Conservation (phyloP, 2,888 invertebrate species). For the Xanthorhoe spadicearia region DNA sequence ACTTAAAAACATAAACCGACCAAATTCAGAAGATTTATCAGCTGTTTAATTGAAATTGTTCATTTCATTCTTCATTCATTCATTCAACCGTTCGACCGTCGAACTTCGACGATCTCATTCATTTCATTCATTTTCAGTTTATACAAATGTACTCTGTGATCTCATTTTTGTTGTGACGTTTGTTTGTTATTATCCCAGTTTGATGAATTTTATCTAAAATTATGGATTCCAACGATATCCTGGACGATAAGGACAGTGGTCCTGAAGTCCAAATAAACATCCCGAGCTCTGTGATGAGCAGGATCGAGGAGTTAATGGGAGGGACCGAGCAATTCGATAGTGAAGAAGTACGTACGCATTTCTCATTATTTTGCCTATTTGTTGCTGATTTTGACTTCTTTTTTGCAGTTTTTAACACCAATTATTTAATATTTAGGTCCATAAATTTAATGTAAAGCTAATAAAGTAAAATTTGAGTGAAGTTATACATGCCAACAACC, state of each 20-base stretch:
- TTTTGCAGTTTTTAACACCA: not conserved
- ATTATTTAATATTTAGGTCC: not conserved
- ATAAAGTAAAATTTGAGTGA: not conserved
- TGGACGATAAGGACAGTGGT: constrained; percentile 76
- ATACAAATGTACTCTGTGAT: too few species aligned
- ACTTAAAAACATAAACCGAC: not conserved
- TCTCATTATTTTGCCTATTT: not conserved
- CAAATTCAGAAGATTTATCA: not conserved
- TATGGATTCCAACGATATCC: constrained; percentile 71
- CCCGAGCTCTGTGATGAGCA: constrained; percentile 93
- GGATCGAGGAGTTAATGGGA: constrained; percentile 96
- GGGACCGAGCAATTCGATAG: constrained; percentile 95
- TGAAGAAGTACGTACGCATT: constrained; percentile 73
- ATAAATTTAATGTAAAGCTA: not conserved
- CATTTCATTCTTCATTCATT: constrained; percentile 7
- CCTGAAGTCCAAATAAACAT: constrained; percentile 86
- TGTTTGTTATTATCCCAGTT: constrained; percentile 27
- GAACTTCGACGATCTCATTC: too few species aligned
- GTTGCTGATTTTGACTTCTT: not conserved
- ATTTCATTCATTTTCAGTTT: too few species aligned
- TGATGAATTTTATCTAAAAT: constrained; percentile 28
- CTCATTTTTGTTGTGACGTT: constrained; percentile 4
- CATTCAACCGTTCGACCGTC: too few species aligned
- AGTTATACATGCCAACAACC: not conserved
- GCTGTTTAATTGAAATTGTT: not conserved